Conservation (phyloP, 2,113 vertebrate genomes). For the Varanus salvator region DNA sequence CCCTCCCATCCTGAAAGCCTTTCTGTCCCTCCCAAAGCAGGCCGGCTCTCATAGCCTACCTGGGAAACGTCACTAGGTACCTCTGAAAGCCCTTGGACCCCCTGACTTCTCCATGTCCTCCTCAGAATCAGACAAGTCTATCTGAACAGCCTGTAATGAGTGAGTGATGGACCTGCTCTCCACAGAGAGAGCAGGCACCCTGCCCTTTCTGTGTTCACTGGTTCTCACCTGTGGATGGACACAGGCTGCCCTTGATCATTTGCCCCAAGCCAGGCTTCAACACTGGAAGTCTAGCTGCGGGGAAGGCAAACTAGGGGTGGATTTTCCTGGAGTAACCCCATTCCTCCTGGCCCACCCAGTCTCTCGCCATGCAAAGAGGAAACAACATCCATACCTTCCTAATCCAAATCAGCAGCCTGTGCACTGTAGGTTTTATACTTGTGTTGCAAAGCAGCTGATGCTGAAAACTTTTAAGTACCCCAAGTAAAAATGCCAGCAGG, state of each 20-base stretch:
- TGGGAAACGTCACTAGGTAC: too few relatives aligned
- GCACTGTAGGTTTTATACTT: background rate
- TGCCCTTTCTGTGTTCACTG: background rate
- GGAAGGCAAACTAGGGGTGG: background rate
- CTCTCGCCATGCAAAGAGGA: background rate
- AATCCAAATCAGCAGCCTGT: too few relatives aligned
- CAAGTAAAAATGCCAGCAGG: background rate
- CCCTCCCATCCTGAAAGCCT: too few relatives aligned
- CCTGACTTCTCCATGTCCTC: too few relatives aligned
- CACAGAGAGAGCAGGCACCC: background rate
- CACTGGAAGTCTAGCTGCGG: background rate
- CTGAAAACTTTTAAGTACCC: background rate
- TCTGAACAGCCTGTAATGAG: too few relatives aligned
- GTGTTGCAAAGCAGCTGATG: background rate
- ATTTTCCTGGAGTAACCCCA: background rate
- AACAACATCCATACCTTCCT: background rate
- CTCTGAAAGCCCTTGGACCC: too few relatives aligned
- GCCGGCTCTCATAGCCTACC: too few relatives aligned
- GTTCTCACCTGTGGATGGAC: background rate
- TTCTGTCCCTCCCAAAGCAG: too few relatives aligned
- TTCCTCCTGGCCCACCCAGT: background rate
- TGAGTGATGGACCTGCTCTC: too few relatives aligned
- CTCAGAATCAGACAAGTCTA: too few relatives aligned
- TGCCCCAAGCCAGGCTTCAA: background rate
- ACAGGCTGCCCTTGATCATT: background rate